These are phyloP conservation scores for Chironomus riparius DNA, from an alignment of 2,888 invertebrate species.

Conservation along the genomic window DNA sequence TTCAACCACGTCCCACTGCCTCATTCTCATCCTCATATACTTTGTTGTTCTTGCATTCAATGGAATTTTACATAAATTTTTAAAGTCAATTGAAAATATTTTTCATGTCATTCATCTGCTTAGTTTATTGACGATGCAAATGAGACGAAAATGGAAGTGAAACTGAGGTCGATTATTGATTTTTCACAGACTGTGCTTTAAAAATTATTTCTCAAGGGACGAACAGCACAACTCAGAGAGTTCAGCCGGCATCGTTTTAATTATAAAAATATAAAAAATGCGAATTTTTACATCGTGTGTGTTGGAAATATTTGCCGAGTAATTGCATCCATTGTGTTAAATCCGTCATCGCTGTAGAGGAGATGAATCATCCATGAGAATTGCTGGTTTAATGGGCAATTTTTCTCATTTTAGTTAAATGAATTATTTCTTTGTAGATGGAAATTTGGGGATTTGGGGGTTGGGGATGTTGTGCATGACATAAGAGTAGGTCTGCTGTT, in stretches of 20 bases:
- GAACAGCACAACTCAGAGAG: neutral
- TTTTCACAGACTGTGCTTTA: neutral
- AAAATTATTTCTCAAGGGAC: conserved; percentile 14
- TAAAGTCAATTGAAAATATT: neutral
- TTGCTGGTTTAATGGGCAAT: neutral
- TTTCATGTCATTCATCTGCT: neutral
- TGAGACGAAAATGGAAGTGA: neutral
- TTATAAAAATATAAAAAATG: conserved; percentile 6
- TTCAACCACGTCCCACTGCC: no score
- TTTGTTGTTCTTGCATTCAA: neutral
- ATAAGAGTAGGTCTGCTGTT: no score
- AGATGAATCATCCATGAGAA: neutral
- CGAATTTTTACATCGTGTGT: neutral
- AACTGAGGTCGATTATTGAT: conserved; percentile 4
- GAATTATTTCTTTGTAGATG: neutral
- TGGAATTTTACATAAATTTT: neutral
- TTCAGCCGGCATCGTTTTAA: conserved; percentile 11
- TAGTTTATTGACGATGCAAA: neutral
- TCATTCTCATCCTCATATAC: neutral
- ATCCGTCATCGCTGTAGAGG: no score
- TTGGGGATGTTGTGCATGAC: no score
- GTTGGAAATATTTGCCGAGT: no score
- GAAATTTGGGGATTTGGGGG: no score
- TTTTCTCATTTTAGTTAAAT: neutral
- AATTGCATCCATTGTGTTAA: no score